Base-by-base conservation (phyloP, 1,140 invertebrate genomes). In the Neodiprion lecontei region DNA sequence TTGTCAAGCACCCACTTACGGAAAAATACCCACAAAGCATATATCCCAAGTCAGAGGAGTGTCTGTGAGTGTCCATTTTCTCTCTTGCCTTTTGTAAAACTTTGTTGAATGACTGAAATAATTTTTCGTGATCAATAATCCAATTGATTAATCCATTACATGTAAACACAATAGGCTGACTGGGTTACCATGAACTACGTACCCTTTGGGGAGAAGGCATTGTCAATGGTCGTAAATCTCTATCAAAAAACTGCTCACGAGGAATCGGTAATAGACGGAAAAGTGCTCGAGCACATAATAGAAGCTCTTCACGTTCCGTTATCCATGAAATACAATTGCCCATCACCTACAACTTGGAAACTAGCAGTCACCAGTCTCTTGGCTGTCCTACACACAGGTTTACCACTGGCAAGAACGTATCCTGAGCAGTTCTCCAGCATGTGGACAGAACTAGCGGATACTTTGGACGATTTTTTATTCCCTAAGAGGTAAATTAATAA, bases 391-490 rank as follows among this genome's bases (percentile, higher is more conserved):
- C 93, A 94, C 73, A 92, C 93, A 5, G 97, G 96, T 1, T 87
- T 99, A 14, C 96, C 97, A 9, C 90, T 99, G 17, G 96, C 97
- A 8, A 91, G 96, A 78, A 93, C 94, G 78, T 90, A 95, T 84
- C 91, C 91, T 0, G 91, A 93, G 71, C 89, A 92, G 65, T 95
- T 95, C 85, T 86, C 90, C 69, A 87, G 76, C 67, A 94, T 96
- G 89, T 99, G 98, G 98, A 90, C 92, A 49, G 93, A 95, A 79
- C 89, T 99, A 67, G 96, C 95, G 0, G 90, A 91, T 72, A 94
- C 96, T 0, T 88, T 99, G 12, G 96, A 99, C 82, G 94, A 96
- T 67, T 99, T 98, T 84, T 90, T 98, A 69, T 98, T 98, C 85
- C 95, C 95, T 40, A 92, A 91, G 81, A 93, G 90, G 92, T 93